Evolutionary conservation across 2,113 vertebrate species (phyloP), one percentile per base, ranked within the genome.

Genomic region (Grammomys dolichurus): DNA sequence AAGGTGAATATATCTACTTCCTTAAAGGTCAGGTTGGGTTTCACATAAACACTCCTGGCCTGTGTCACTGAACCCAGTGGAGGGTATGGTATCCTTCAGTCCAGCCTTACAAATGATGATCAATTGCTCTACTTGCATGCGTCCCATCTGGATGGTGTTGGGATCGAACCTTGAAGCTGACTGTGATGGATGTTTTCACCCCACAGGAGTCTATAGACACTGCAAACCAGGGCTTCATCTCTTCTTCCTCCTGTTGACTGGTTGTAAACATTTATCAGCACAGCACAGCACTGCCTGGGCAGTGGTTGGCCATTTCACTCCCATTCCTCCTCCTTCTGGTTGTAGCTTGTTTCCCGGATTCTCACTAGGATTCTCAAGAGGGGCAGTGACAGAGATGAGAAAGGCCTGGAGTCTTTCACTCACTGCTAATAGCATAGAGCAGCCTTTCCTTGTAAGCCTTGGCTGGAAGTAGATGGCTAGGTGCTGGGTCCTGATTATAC

Each of bases 341-440:
- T 72, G 60, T 48, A 84, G 70, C 19, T 48, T 22, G 36, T 88
- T 75, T 81, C 24, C 7, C 31, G 26, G 1, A 51, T 51, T 51
- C 51, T 51, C 11, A 5, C 56, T 13, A 6, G 36, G 4, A 5
- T n/a, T 31, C 28, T 31, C 11, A 31, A 24, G 48, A 28, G 43
- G 46, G 84, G 69, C 54, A 36, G 17, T 0, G 63, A 14, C 76
- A 60, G 80, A 69, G 54, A 24, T 19, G n/a, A n/a, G 48, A 73
- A 43, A 24, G 46, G 14, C 36, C 5, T 17, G 36, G 8, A 31
- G 9, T 7, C 26, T 46, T 81, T 60, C 7, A 10, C 65, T 80
- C 20, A 14, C n/a, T 3, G 11, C 80, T 20, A 26, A 58, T 9
- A 17, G 16, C 10, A 46, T 7, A 6, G 3, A 0, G 22, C 0